These are phyloP conservation scores for Melanogrammus aeglefinus DNA, from an alignment of 2,797 vertebrate genomes.

Conservation along the genomic window DNA sequence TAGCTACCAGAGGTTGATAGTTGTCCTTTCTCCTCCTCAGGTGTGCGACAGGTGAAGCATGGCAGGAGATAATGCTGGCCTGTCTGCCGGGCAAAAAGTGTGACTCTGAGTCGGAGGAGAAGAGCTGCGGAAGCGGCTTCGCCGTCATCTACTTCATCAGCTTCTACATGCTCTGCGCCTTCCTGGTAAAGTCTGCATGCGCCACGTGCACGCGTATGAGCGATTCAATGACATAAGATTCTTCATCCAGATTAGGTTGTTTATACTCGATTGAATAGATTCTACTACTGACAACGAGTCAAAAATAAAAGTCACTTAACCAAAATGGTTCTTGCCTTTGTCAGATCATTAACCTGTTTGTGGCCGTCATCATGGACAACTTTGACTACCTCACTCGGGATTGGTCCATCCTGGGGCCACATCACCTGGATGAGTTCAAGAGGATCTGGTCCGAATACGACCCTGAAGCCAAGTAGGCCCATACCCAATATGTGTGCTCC, in stretches of 20 bases:
- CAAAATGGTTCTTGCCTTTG: constrained; percentile 30
- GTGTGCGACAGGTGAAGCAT: constrained; percentile 96
- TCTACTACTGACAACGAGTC: neutral
- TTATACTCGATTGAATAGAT: neutral
- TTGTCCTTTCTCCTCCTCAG: constrained; percentile 55
- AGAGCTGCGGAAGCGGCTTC: constrained; percentile 90
- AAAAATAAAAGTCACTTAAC: neutral
- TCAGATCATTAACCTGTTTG: constrained; percentile 98
- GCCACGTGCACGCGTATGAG: neutral
- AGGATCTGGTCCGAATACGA: constrained; percentile 99
- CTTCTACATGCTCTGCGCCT: constrained; percentile 99
- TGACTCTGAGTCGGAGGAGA: constrained; percentile 91
- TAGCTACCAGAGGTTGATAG: neutral
- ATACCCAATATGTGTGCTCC: neutral
- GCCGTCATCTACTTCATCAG: constrained; percentile 98
- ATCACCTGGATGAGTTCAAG: constrained; percentile 98
- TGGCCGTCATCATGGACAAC: constrained; percentile 99
- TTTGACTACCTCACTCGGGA: constrained; percentile 99
- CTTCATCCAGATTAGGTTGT: neutral
- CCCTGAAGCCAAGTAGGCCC: constrained; percentile 94
- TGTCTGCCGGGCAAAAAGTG: constrained; percentile 93
- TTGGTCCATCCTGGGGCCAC: constrained; percentile 98
- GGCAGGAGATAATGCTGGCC: constrained; percentile 98
- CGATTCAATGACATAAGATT: neutral
- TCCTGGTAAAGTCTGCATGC: constrained; percentile 78